Conservation (phyloP, 2,113 vertebrate genomes). For the Gopherus evgoodei region DNA sequence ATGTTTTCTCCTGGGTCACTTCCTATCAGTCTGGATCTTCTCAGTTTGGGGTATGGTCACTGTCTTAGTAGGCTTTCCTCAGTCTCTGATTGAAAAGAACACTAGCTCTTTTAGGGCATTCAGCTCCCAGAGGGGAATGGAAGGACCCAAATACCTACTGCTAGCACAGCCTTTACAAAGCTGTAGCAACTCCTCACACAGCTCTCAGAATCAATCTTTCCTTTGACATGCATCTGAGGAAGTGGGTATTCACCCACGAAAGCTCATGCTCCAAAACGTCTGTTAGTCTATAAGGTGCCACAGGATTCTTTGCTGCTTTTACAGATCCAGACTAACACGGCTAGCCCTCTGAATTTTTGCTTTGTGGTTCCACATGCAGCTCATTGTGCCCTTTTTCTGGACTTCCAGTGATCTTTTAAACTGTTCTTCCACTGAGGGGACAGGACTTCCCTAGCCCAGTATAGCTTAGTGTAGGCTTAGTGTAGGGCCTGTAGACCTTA, state of each 20-base stretch:
- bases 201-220: not conserved
- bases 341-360: too few relatives aligned
- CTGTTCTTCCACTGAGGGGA: not conserved
- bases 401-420: not conserved
- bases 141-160: not conserved
- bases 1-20: not conserved
- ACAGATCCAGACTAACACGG: too few relatives aligned
- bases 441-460: not conserved
- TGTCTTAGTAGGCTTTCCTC: not conserved
- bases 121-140: not conserved
- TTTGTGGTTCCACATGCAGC: not conserved
- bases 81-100: not conserved
- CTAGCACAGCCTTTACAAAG: not conserved
- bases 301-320: too few relatives aligned
- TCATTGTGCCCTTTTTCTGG: not conserved
- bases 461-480: too few relatives aligned
- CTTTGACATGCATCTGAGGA: not conserved
- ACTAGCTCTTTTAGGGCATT: not conserved
- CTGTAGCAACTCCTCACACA: not conserved
- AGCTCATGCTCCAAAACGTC: too few relatives aligned
- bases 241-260: too few relatives aligned
- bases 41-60: not conserved
- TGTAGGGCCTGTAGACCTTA: not conserved
- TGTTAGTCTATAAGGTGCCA: too few relatives aligned
- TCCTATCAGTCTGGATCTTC: not conserved